Conservation (phyloP, 1,140 invertebrate species). For the Orius insidiosus region DNA sequence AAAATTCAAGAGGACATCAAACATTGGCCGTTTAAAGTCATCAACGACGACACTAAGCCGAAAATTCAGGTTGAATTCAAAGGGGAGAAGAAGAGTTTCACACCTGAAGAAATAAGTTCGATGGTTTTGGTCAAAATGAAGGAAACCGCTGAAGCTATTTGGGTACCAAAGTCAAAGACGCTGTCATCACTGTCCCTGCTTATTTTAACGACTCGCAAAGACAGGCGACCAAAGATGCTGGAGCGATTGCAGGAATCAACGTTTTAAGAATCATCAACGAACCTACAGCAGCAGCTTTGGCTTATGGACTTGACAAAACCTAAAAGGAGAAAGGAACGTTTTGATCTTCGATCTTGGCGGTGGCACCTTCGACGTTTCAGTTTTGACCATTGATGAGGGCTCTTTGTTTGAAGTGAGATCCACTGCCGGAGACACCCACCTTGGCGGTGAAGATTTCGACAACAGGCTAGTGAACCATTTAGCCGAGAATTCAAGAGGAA, state of each 20-base stretch:
- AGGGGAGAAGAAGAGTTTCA: slow-evolving; percentile 53
- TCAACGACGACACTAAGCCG: slow-evolving; percentile 49
- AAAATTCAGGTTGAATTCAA: slow-evolving; percentile 63
- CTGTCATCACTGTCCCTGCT: slow-evolving; percentile 42
- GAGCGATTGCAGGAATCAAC: slow-evolving; percentile 47
- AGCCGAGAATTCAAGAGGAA: slow-evolving; percentile 37
- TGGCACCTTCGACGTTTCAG: slow-evolving; percentile 71
- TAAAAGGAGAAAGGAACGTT: slow-evolving; percentile 54
- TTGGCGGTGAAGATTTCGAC: slow-evolving; percentile 70
- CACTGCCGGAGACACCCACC: slow-evolving; percentile 57
- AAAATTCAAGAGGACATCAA: slow-evolving; percentile 59
- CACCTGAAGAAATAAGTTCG: slow-evolving; percentile 71
- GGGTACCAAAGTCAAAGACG: slow-evolving; percentile 28
- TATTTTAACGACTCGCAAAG: slow-evolving; percentile 55
- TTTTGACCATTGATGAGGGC: slow-evolving; percentile 75
- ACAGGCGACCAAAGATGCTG: slow-evolving; percentile 55
- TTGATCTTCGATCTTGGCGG: slow-evolving; percentile 58
- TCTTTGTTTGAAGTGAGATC: slow-evolving; percentile 61
- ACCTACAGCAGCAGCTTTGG: slow-evolving; percentile 54
- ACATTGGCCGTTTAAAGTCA: slow-evolving; percentile 62
- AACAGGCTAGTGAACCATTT: slow-evolving; percentile 58
- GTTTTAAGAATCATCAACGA: slow-evolving; percentile 74
- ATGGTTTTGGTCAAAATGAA: slow-evolving; percentile 49
- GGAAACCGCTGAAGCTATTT: slow-evolving; percentile 35
- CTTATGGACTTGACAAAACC: slow-evolving; percentile 58